A percentile compares a stretch with the other conserved stretches of the same genome.
These are phyloP conservation scores for Sitta europaea DNA, from an alignment of 2,113 vertebrate genomes.

Conservation along the genomic window DNA sequence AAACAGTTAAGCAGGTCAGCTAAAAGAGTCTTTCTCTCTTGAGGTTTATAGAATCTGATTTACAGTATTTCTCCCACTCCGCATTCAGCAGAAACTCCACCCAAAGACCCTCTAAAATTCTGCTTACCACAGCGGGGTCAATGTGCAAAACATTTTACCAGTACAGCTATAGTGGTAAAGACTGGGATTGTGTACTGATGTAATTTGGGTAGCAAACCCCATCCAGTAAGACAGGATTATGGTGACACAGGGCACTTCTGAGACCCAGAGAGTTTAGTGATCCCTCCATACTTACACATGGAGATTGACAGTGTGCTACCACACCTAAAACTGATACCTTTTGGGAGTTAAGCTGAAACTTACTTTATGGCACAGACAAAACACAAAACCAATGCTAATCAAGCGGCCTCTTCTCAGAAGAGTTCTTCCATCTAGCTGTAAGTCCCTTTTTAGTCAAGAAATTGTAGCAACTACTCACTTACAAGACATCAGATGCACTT, in stretches of 20 bases:
- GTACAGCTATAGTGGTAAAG: background rate
- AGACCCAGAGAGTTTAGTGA: background rate
- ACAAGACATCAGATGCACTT: background rate
- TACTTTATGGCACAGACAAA: background rate
- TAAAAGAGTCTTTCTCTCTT: background rate
- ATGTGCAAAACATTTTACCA: background rate
- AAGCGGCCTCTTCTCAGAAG: background rate
- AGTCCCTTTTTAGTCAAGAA: background rate
- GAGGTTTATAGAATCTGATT: background rate
- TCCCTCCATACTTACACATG: too few relatives aligned
- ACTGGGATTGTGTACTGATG: background rate
- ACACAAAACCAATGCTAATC: background rate
- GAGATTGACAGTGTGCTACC: background rate
- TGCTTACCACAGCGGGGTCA: rapidly evolving
- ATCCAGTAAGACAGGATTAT: background rate
- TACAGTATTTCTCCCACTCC: background rate
- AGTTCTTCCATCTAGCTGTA: background rate
- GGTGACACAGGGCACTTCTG: background rate
- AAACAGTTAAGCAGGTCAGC: background rate
- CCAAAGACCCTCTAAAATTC: background rate
- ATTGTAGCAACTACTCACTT: background rate
- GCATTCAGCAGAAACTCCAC: background rate
- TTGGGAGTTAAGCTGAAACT: background rate
- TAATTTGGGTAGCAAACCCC: background rate
- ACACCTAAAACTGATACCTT: background rate